Evolutionary conservation across 2,888 invertebrate genomes (phyloP), one percentile per base, ranked within the genome.

Genomic region (Melanostoma scalare): DNA sequence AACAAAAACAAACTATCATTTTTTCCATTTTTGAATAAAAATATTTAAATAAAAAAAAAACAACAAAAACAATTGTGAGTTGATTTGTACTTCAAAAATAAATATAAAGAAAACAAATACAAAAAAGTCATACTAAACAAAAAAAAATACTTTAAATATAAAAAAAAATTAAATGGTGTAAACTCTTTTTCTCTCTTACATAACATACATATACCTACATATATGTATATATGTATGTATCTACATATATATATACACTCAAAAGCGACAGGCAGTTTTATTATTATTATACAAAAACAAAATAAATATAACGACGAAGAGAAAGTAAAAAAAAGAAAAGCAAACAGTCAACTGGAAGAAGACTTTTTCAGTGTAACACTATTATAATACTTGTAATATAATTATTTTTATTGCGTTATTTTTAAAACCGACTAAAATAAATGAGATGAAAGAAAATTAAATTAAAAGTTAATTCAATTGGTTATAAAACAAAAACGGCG

Each of bases 361-460:
- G 75, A 71, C 20, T 20, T 20, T 80, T 80, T 80, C 80, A 80
- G 80, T 75, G 58, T 58, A 31, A 80, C 67, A 78, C 63, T 75
- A 80, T 63, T 65, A 75, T 56, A 80, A 75, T 80, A 80, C 80
- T 80, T 80, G 80, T 80, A 80, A 80, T 75, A 80, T 80, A 80
- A 80, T 80, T 80, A 80, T 80, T 80, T 80, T 80, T 80, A 80
- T 80, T 80, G 80, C 56, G 80, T 80, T 80, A 80, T 80, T 80
- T 80, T 75, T 69, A 75, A 75, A 80, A 80, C 71, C 75, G 71
- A 80, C 74, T 74, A 74, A 80, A 61, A 80, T 74, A 67, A 67
- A 73, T 31, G 33, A 44, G 4, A 40, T 53, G 52, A 58, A 65
- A 30, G 8, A 71, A 77, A 55, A 68, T 61, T 61, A 44, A 33